Evolutionary conservation across 1,140 invertebrate species (phyloP), one percentile per base, ranked within the genome.

Genomic region (Alviniconcha marisindica): DNA sequence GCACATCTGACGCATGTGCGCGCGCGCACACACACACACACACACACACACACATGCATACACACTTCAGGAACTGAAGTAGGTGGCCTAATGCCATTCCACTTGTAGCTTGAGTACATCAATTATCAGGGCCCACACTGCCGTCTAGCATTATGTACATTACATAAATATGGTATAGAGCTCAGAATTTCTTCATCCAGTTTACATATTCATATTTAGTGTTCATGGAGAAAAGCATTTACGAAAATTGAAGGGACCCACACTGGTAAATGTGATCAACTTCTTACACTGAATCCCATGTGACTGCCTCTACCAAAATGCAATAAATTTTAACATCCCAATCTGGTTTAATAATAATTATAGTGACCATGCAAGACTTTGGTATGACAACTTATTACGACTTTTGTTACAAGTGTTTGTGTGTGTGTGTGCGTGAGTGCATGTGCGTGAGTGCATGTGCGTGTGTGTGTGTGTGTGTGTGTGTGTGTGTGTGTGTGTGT

Each of bases 381-480:
- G 7, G 2, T 33, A 14, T 28, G 15, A 14, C 0, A 69, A 33
- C 14, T 33, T 33, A 69, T 33, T 33, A 0, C 33, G 14, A 28
- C 0, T 69, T 2, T 69, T 69, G 5, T 33, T 36, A 2, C 71
- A 1, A 38, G 38, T n/a, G 21, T 24, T 2, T n/a, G 38, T 24
- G 15, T 44, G 38, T 44, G 71, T 44, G 66, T 74, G 38, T 74
- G 38, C 36, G 38, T 44, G 71, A 18, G 71, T 74, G 71, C 24
- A 31, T 74, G 71, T 48, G 71, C n/a, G 71, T 74, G 71, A 42
- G 71, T 74, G 71, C 36, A 33, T 40, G 66, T 74, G 71, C 44
- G 71, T 74, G 71, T 44, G 71, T 74, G 71, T 44, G 71, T 74
- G 71, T 74, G 71, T 74, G 71, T 44, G 40, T 74, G 71, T 44